Base-by-base conservation (phyloP, 2,113 vertebrate genomes). In the Pogonocichla stellata region DNA sequence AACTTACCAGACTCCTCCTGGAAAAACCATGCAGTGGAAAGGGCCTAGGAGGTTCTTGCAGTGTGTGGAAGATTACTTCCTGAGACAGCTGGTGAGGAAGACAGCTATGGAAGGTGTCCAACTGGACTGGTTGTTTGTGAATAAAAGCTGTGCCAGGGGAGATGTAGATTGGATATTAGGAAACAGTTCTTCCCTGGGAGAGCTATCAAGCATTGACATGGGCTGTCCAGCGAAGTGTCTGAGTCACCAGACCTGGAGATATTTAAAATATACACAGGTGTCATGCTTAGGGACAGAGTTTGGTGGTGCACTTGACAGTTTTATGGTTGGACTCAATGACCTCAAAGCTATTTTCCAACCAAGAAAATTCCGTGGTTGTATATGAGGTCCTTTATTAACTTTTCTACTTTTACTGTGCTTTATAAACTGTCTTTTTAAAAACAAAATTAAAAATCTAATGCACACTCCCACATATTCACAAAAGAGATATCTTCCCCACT, bases 401-500 rank as follows among this genome's bases (percentile, higher is more conserved):
- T 61, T 80, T 61, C 2, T 54, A 18, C 62, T 50, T 12, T 83
- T 70, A 4, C 1, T 64, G 4, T 62, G 8, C 1, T 79, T 90
- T 64, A 4, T 15, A 50, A 79, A 64, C 4, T 36, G 7, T 0
- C 2, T 65, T 80, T 88, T 28, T 40, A n/a, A 50, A 86, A 80
- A 24, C 1, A 56, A 71, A 73, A 10, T 1, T 2, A 51, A 78
- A 81, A 67, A 15, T 71, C 25, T 71, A 40, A 33, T 4, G 7
- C 2, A 16, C 8, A 45, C 0, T 6, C 4, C 0, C 23, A 48
- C 25, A 4, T 5, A 47, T 2, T 18, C 23, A 54, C 14, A 25
- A 31, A 34, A 6, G 0, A 66, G 2, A 29, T 9, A 16, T 5
- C 3, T 5, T 3, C 6, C 3, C 3, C 5, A 1, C 2, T 24